Conservation (phyloP, 2,113 vertebrate genomes). For the Sisor rabdophorus region DNA sequence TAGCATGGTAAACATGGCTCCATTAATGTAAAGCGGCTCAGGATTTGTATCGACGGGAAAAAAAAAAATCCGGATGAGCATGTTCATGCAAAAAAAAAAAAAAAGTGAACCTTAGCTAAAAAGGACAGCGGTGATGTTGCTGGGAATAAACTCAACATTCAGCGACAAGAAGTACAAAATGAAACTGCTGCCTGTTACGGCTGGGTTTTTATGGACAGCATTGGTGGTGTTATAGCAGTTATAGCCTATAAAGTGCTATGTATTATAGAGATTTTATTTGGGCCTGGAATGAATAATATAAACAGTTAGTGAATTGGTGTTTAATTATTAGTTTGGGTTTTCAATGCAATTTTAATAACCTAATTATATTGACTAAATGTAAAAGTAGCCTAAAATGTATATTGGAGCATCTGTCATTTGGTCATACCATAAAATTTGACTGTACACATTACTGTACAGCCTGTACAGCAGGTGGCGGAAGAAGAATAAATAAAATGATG, state of each 20-base stretch:
- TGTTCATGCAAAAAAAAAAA: not conserved
- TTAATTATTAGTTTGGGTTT: not conserved
- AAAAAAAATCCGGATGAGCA: no score
- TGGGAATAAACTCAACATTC: not conserved
- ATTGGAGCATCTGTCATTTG: not conserved
- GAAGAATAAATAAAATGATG: not conserved
- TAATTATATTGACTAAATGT: no score
- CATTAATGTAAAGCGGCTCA: conserved; percentile 20
- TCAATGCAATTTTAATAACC: no score
- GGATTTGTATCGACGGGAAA: conserved; percentile 9
- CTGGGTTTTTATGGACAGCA: not conserved
- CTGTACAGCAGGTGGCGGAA: no score
- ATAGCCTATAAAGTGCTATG: not conserved
- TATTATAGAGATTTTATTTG: not conserved
- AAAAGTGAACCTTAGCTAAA: not conserved
- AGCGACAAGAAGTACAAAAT: not conserved
- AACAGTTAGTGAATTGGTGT: not conserved
- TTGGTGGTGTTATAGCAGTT: not conserved
- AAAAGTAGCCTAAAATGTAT: no score
- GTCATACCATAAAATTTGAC: no score
- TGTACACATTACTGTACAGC: no score
- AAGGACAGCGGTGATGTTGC: not conserved
- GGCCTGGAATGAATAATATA: no score
- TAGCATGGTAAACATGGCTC: conserved; percentile 39
- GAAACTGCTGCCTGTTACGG: not conserved